Percentiles rank a stretch among this genome's conserved stretches.
Conservation (phyloP, 2,888 invertebrate species). For the Heliothis peltigera region DNA sequence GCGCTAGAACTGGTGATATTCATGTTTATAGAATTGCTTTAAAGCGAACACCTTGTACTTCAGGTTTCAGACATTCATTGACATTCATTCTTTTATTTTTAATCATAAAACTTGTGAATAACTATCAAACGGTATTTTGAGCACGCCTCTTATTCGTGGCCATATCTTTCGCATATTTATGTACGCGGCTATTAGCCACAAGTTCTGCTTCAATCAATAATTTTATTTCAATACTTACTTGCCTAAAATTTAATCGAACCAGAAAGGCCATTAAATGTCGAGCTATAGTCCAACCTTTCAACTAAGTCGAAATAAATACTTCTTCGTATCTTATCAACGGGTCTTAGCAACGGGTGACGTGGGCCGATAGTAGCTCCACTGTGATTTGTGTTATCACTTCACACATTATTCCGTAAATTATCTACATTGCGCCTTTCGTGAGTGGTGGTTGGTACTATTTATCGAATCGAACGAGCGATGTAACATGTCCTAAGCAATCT, state of each 20-base stretch:
- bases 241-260: conserved; percentile 22
- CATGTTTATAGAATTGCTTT: conserved; percentile 34
- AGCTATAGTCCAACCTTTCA: conserved; percentile 57
- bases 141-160: conserved; percentile 3
- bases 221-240: conserved; percentile 26
- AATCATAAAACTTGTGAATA: conserved; percentile 6
- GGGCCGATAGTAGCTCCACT: conserved; percentile 65
- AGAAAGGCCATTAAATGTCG: conserved; percentile 41
- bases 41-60: conserved; percentile 35
- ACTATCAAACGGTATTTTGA: neutral
- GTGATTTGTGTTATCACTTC: conserved; percentile 70
- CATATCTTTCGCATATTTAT: neutral
- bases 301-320: conserved; percentile 65
- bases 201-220: conserved; percentile 12
- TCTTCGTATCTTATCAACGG: conserved; percentile 74
- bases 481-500: conserved; percentile 34
- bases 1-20: conserved; percentile 14
- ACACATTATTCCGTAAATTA: conserved; percentile 51
- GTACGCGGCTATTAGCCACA: conserved; percentile 2
- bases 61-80: conserved; percentile 7
- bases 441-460: conserved; percentile 15
- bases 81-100: conserved; percentile 1
- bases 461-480: conserved; percentile 53
- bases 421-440: conserved; percentile 65
- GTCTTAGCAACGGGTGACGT: conserved; percentile 74